phyloP scores from a whole-genome alignment of 2,797 vertebrate species.

The Enteromius mattozi region DNA sequence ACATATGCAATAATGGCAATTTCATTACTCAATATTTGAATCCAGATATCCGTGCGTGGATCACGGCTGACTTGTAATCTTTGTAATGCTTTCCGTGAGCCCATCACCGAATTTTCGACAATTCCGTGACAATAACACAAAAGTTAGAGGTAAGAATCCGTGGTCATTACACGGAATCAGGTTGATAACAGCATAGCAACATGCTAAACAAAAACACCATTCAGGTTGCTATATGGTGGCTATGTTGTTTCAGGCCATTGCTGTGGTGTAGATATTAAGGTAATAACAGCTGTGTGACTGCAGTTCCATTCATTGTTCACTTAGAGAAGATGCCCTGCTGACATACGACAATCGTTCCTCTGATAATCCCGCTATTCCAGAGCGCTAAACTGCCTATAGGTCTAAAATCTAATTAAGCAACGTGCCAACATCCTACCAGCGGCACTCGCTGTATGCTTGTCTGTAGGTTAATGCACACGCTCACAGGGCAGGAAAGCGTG shows the following conservation, averaged over 20 bases:
- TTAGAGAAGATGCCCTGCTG: neutral
- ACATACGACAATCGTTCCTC: neutral
- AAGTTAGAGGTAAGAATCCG: too few relatives aligned
- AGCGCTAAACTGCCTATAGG: constrained; percentile 1
- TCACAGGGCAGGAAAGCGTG: neutral
- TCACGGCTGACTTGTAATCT: too few relatives aligned
- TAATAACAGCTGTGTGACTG: neutral
- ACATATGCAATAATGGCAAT: too few relatives aligned
- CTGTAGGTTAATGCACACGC: neutral
- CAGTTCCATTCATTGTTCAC: neutral
- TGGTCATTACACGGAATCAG: too few relatives aligned
- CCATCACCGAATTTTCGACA: too few relatives aligned
- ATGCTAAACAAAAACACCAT: too few relatives aligned
- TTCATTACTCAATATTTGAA: too few relatives aligned
- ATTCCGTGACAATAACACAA: too few relatives aligned
- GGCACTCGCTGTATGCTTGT: neutral
- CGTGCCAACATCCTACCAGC: constrained; percentile 11
- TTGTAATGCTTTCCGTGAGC: too few relatives aligned
- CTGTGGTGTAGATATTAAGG: neutral
- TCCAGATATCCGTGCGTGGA: too few relatives aligned
- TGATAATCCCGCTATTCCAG: constrained; percentile 35
- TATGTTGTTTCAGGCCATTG: too few relatives aligned
- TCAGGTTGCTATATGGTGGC: neutral
- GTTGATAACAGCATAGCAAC: too few relatives aligned
- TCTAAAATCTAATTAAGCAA: constrained; percentile 36